phyloP scores from a whole-genome alignment of 2,888 invertebrate species.

The Ochlodes sylvanus region DNA sequence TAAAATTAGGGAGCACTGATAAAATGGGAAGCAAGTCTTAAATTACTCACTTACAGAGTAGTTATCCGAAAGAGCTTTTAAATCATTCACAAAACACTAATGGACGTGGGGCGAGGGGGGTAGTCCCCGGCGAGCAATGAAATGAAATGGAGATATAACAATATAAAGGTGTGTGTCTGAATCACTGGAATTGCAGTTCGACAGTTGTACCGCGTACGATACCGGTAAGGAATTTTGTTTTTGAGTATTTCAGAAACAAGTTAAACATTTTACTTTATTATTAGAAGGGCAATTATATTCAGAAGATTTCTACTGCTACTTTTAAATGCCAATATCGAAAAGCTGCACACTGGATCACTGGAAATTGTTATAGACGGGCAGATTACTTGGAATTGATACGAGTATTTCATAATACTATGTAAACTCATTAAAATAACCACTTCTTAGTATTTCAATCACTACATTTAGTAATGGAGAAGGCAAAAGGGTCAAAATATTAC shows the following conservation, averaged over 20 bases:
- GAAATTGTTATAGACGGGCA: no score
- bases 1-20: slow-evolving; percentile 84
- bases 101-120: slow-evolving; percentile 77
- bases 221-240: slow-evolving; percentile 29
- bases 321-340: no score
- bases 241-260: no score
- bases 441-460: slow-evolving; percentile 30
- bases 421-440: slow-evolving; percentile 16
- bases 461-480: background rate
- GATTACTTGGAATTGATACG: no score
- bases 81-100: slow-evolving; percentile 86
- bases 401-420: background rate
- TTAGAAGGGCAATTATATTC: no score
- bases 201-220: slow-evolving; percentile 45
- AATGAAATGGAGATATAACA: slow-evolving; percentile 78
- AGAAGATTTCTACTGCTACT: no score
- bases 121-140: slow-evolving; percentile 80
- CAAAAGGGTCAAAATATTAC: no score
- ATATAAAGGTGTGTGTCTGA: slow-evolving; percentile 79
- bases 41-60: slow-evolving; percentile 85
- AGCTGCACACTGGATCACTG: no score
- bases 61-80: slow-evolving; percentile 86
- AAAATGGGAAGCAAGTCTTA: slow-evolving; percentile 84
- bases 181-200: slow-evolving; percentile 73
- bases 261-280: no score